Evolutionary conservation across 2,888 invertebrate genomes (phyloP).

Genomic region (Yponomeuta sedellus): DNA sequence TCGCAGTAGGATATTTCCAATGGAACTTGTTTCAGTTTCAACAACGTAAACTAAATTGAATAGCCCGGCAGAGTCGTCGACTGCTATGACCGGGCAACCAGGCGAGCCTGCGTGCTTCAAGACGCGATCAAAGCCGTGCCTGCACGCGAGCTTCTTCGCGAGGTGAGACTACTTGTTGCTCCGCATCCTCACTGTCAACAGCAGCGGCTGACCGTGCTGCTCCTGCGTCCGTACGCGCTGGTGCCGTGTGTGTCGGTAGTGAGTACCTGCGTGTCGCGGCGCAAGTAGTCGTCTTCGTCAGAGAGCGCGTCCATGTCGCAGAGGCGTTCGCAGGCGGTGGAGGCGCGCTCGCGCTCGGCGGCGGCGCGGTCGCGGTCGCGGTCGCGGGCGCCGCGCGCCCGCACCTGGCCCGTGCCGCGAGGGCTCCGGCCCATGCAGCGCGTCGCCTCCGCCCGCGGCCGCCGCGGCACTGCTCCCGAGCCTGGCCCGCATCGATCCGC

Average conservation of each 20-base stretch:
- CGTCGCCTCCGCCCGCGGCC: constrained; percentile 69
- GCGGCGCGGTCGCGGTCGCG: constrained; percentile 44
- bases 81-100: constrained; percentile 31
- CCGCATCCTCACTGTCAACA: constrained; percentile 19
- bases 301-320: constrained; percentile 70
- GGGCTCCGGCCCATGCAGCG: constrained; percentile 49
- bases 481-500: constrained; percentile 50
- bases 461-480: constrained; percentile 61
- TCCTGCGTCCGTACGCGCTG: not conserved
- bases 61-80: not conserved
- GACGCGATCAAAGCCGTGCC: constrained; percentile 51
- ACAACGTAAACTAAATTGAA: not conserved
- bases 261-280: constrained; percentile 67
- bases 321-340: constrained; percentile 28
- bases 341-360: constrained; percentile 44
- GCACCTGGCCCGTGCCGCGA: constrained; percentile 44
- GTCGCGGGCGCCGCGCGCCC: constrained; percentile 22
- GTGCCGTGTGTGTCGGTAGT: not conserved
- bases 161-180: constrained; percentile 61
- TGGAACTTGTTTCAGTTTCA: not conserved
- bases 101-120: constrained; percentile 44
- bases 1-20: not conserved
- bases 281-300: constrained; percentile 69
- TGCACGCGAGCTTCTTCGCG: constrained; percentile 51
- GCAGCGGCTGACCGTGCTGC: constrained; percentile 38